Conservation (phyloP, 1,140 invertebrate genomes). For the Limonius californicus region DNA sequence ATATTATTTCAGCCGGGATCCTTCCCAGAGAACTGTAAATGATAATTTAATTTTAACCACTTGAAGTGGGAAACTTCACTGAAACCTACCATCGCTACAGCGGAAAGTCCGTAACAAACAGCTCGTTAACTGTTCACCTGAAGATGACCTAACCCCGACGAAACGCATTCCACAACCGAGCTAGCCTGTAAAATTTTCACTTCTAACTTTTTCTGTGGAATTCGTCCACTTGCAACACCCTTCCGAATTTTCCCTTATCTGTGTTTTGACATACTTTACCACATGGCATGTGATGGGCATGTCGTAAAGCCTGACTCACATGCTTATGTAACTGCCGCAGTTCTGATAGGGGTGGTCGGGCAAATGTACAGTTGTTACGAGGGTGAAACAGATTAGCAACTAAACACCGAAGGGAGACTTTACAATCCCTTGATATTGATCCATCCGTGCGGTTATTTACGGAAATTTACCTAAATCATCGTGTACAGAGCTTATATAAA, state of each 20-base stretch:
- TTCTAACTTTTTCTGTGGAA: no score
- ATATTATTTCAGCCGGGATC: no score
- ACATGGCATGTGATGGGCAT: neutral
- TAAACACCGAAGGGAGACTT: constrained; percentile 20
- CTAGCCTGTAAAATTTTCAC: no score
- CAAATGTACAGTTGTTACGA: constrained; percentile 16
- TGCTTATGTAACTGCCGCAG: constrained; percentile 2
- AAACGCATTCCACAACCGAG: no score
- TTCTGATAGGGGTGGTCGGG: constrained; percentile 15
- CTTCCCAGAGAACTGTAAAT: no score
- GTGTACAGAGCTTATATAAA: neutral
- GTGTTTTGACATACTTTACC: constrained; percentile 18
- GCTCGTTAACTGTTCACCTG: no score
- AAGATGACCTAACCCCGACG: no score
- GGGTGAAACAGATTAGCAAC: constrained; percentile 25
- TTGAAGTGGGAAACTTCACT: no score
- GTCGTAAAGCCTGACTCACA: constrained; percentile 1
- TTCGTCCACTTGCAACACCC: no score
- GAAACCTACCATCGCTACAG: no score
- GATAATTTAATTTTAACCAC: no score
- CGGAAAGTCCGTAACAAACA: no score
- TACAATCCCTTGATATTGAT: constrained; percentile 22
- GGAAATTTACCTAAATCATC: constrained; percentile 19
- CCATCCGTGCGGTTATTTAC: constrained; percentile 19
- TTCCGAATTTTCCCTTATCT: constrained; percentile 9